Evolutionary conservation across 2,797 vertebrate genomes (phyloP), one percentile per base, ranked within the genome.

Genomic region (Bothrops alternatus): DNA sequence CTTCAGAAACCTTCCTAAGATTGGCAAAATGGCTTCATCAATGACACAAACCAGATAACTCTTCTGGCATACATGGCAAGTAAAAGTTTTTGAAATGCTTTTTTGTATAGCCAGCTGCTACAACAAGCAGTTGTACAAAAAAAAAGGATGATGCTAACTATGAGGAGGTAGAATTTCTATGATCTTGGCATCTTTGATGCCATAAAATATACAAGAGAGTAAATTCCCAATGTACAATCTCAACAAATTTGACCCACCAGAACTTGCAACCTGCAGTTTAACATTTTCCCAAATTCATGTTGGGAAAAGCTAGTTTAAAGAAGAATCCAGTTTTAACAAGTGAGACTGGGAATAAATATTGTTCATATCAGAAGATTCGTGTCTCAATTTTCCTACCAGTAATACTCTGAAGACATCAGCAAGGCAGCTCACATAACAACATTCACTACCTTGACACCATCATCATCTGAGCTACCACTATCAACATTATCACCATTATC

Each of bases 401-500:
- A 93, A 93, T 94, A 95, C 47, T 82, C 78, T 93, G 95, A 93
- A 94, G 95, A 94, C 94, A 94, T 93, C 96, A 93, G 94, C 93
- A 94, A 95, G 91, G 88, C 92, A 94, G 92, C 91, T 95, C 94
- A 94, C 94, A 96, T 92, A 89, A 90, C 92, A 94, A 93, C 25
- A 88, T 56, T 12, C 65, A 96, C 93, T 93, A 94, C 94, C 95
- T 93, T 94, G 69, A 93, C 96, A 82, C 56, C 88, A 92, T 73
- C 95, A 95, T 94, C 96, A 96, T 93, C 93, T 95, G 96, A 95
- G 93, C 91, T 87, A 93, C 93, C 90, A 63, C 86, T 50, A 91
- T 93, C 86, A 91, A 63, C 86, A 95, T 96, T 96, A 96, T 96
- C 96, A 96, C 96, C 95, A 97, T 96, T 96, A 96, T 95, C 96